Evolutionary conservation across 2,113 vertebrate species (phyloP).

Genomic region (Hippocampus abdominalis): DNA sequence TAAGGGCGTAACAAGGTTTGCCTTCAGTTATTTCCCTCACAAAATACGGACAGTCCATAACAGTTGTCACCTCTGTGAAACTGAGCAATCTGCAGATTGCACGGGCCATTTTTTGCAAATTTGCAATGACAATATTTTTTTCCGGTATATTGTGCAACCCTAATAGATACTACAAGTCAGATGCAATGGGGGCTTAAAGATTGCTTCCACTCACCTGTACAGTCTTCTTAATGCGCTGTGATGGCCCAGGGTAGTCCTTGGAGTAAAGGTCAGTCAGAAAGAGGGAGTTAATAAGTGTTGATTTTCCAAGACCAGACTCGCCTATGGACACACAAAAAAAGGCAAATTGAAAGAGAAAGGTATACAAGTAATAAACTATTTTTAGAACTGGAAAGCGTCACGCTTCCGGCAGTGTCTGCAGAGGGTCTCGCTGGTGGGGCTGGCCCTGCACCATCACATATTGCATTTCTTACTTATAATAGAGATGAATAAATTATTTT

Average conservation of each 20-base stretch:
- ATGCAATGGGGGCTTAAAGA: neutral
- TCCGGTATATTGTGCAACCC: no score
- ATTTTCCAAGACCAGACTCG: slow-evolving; percentile 78
- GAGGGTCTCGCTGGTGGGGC: no score
- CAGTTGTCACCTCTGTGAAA: no score
- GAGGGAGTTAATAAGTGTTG: slow-evolving; percentile 78
- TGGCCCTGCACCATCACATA: no score
- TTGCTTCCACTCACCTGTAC: slow-evolving; percentile 65
- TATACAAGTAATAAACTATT: neutral
- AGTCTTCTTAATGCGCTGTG: slow-evolving; percentile 77
- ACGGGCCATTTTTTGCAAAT: no score
- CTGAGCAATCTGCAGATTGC: no score
- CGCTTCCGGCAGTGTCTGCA: no score
- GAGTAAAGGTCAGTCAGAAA: slow-evolving; percentile 78
- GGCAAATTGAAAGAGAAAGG: neutral
- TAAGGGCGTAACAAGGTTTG: no score
- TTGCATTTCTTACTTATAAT: no score
- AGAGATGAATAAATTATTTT: neutral
- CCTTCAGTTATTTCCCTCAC: no score
- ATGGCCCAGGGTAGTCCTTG: slow-evolving; percentile 75
- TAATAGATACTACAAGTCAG: neutral
- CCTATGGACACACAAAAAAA: slow-evolving; percentile 51
- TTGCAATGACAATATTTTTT: no score
- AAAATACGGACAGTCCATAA: no score
- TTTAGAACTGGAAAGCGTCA: neutral